These are phyloP conservation scores for Hydrozoanthus gracilis DNA, from an alignment of 92 coral and sea anemone species.

Conservation along the genomic window DNA sequence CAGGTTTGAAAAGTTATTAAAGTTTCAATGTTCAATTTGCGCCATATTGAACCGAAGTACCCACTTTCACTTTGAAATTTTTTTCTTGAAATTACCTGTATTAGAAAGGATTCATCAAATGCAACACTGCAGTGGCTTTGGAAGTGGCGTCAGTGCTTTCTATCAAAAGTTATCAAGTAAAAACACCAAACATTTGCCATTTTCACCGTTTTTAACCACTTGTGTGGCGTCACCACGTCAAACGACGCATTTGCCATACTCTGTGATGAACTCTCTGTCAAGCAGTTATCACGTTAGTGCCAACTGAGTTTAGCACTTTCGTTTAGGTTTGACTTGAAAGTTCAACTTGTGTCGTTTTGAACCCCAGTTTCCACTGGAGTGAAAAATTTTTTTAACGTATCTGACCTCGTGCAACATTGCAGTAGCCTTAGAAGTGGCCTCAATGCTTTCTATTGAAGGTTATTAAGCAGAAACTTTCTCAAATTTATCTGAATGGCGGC, in stretches of 20 bases:
- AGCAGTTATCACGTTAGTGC: too few species aligned
- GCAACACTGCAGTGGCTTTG: background rate
- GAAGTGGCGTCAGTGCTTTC: slow-evolving; percentile 12
- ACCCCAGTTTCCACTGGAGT: too few species aligned
- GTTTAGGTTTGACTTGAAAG: too few species aligned
- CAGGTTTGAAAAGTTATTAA: slow-evolving; percentile 6
- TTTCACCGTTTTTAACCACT: background rate
- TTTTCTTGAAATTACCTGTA: background rate
- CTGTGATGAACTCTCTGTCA: too few species aligned
- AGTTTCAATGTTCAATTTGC: background rate
- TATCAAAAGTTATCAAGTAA: background rate
- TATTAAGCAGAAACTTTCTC: background rate
- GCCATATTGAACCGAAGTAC: background rate
- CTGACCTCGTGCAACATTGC: background rate
- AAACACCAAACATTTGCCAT: background rate
- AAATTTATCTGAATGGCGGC: background rate
- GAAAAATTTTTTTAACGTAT: background rate
- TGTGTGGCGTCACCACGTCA: background rate
- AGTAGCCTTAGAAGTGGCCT: background rate
- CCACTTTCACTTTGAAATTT: background rate
- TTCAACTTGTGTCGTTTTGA: too few species aligned
- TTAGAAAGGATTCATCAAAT: too few species aligned
- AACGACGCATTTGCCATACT: too few species aligned
- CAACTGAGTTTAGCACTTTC: too few species aligned
- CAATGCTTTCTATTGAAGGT: background rate